Conservation (phyloP, 2,797 vertebrate genomes). For the Phataginus tetradactyla region DNA sequence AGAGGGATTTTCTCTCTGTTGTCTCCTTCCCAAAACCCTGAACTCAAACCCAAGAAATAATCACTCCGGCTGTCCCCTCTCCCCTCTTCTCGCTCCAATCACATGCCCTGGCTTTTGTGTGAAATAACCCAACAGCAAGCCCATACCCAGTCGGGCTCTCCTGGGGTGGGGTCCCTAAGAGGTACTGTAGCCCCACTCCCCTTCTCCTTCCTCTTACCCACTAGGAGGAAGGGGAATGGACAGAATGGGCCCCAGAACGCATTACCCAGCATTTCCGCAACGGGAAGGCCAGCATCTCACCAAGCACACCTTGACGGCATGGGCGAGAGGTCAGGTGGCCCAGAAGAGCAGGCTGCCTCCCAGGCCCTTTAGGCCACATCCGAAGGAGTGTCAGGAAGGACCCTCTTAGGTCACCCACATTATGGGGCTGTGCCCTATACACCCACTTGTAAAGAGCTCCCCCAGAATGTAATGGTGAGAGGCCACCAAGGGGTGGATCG, state of each 20-base stretch:
- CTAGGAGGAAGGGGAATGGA: neutral
- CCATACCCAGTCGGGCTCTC: neutral
- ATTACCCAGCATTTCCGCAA: neutral
- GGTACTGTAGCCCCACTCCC: neutral
- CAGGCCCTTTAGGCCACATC: neutral
- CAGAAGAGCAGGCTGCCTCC: neutral
- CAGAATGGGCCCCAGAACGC: neutral
- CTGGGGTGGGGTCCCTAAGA: neutral
- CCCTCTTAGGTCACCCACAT: neutral
- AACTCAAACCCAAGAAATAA: conserved; percentile 41
- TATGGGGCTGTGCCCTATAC: neutral
- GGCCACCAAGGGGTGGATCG: neutral
- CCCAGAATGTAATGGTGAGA: neutral
- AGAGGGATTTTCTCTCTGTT: neutral
- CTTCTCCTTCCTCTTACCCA: neutral
- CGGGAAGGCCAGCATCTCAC: neutral
- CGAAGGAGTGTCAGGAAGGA: neutral
- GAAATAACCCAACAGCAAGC: neutral
- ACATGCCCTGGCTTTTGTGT: conserved; percentile 41
- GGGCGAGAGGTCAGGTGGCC: neutral
- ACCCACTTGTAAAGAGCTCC: conserved; percentile 45
- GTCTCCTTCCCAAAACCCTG: neutral
- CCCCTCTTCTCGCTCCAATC: neutral
- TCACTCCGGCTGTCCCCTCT: neutral
- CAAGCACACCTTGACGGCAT: neutral